Evolutionary conservation across 2,888 invertebrate genomes (phyloP), one percentile per base, ranked within the genome.

Genomic region (Spilarctia lutea): DNA sequence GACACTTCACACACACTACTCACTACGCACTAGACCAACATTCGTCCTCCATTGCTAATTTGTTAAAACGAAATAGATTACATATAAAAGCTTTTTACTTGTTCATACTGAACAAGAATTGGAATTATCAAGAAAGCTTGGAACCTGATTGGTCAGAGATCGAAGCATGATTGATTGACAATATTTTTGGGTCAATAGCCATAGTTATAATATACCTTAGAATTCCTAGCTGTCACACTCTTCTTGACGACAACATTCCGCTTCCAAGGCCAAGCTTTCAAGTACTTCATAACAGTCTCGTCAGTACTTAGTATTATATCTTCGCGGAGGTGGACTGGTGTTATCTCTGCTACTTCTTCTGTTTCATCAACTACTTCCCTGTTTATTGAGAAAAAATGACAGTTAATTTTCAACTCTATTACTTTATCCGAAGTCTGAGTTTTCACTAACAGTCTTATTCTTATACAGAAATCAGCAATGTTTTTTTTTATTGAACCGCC

Each of bases 211-310:
- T 11, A 42, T 80, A 94, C 93, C 88, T 90, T 92, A 30, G 92
- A 92, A 27, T 3, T 71, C 35, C 91, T 89, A 2, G 81, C 82
- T 0, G 89, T 87, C 11, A 88, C 91, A 16, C 78, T 85, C 27
- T 87, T 91, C 56, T 78, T 77, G 0, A 83, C 18, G 0, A 16
- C 3, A 0, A 91, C 10, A 2, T 79, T 67, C 20, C 86, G 89
- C 79, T 87, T 92, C 92, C 93, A 94, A 0, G 95, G 95, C 95
- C 95, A 95, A 2, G 63, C 45, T 0, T 83, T 76, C 0, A 93
- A 82, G 71, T 87, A 93, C 69, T 89, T 90, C 65, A 81, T 73
- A 0, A 95, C 93, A 0, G 83, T 91, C 2, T 90, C 89, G 33
- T 95, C 92, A 0, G 81, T 83, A 65, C 94, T 94, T 1, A 74